These are phyloP conservation scores for Notiomystis cincta DNA, from an alignment of 2,113 vertebrate species.

Conservation along the genomic window DNA sequence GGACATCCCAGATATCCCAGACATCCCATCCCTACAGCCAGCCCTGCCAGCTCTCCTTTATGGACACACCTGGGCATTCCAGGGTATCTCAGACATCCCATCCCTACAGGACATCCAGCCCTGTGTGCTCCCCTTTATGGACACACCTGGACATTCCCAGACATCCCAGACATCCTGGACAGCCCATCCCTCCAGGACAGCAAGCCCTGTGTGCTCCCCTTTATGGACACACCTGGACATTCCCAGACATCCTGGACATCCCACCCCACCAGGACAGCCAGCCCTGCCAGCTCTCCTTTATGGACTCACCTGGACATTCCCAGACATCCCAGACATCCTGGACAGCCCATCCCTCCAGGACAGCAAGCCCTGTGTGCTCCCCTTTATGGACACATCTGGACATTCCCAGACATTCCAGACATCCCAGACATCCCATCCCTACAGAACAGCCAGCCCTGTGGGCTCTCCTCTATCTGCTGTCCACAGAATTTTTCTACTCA, in stretches of 20 bases:
- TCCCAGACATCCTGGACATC: not conserved
- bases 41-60: rapidly evolving
- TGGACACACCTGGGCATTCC: not conserved
- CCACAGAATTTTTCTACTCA: not conserved
- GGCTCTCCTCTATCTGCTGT: rapidly evolving
- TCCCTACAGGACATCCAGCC: not conserved
- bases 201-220: no score
- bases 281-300: rapidly evolving
- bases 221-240: no score
- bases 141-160: not conserved
- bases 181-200: no score
- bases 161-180: no score
- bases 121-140: not conserved
- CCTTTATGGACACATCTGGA: not conserved
- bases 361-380: not conserved
- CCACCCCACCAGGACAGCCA: not conserved
- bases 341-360: not conserved
- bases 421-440: not conserved
- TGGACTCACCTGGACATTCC: not conserved
- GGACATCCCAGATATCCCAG: not conserved
- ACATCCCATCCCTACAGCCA: not conserved
- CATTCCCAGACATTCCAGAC: not conserved
- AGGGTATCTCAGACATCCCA: not conserved
- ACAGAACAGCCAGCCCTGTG: rapidly evolving
- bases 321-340: not conserved